A percentile compares a stretch with the other conserved stretches of the same genome.
Evolutionary conservation across 2,113 vertebrate genomes (phyloP).

Genomic region (Eubucco bourcierii): DNA sequence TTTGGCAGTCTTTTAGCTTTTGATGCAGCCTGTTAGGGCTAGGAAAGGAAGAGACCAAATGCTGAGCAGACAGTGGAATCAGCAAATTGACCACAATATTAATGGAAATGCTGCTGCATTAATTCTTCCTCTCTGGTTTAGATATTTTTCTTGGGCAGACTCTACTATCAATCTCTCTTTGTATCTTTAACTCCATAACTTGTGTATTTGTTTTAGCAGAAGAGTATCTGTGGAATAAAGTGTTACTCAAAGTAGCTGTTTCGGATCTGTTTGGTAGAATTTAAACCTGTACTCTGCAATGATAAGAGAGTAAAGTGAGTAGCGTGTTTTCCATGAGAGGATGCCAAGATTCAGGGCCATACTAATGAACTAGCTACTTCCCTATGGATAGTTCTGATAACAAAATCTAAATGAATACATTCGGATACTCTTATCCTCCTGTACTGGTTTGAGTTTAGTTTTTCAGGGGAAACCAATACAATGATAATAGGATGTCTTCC

Average conservation of each 20-base stretch:
- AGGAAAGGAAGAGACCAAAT: background rate
- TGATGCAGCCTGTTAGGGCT: background rate
- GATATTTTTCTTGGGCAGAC: background rate
- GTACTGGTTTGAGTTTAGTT: no score
- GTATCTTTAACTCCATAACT: background rate
- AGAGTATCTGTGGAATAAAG: background rate
- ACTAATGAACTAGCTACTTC: background rate
- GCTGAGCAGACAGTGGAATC: background rate
- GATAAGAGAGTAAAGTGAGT: background rate
- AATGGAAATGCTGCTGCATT: slow-evolving; percentile 11
- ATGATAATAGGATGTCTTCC: no score
- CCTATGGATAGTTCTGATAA: background rate
- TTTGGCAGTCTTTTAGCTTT: background rate
- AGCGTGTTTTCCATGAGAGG: background rate
- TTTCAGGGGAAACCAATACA: no score
- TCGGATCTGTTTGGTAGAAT: background rate
- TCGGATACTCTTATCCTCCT: background rate
- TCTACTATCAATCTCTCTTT: background rate
- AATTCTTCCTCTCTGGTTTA: slow-evolving; percentile 8
- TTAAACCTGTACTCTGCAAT: background rate
- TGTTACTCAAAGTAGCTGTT: background rate
- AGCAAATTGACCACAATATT: background rate
- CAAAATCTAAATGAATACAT: background rate
- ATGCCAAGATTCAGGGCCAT: background rate
- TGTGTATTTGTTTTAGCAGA: background rate